These are phyloP conservation scores for Eilema sororculum DNA, from an alignment of 2,888 invertebrate species.

Conservation along the genomic window DNA sequence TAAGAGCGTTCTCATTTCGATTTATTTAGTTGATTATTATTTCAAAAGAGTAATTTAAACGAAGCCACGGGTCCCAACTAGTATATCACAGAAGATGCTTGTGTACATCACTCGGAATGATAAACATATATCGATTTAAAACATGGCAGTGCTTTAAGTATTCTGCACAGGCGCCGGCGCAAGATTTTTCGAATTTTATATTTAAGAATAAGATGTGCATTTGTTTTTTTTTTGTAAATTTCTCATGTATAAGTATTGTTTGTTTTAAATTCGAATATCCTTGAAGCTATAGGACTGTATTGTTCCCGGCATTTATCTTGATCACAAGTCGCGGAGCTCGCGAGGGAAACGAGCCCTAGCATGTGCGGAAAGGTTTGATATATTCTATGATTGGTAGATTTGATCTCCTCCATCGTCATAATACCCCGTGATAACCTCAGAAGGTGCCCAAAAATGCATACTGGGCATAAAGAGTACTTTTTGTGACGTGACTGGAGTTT, in stretches of 20 bases:
- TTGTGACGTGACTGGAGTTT: no score
- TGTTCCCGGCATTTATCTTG: no score
- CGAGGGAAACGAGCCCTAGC: no score
- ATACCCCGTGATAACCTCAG: no score
- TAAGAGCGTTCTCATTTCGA: no score
- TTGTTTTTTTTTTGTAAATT: conserved; percentile 5
- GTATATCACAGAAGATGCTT: background rate
- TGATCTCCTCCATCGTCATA: no score
- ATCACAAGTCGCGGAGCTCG: no score
- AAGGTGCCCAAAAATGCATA: no score
- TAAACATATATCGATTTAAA: conserved; percentile 29
- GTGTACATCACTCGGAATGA: conserved; percentile 24
- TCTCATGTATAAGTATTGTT: background rate
- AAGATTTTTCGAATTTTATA: conserved; percentile 32
- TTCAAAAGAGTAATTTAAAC: background rate
- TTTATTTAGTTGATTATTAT: no score
- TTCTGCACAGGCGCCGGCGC: conserved; percentile 28
- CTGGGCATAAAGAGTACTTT: no score
- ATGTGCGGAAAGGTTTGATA: no score
- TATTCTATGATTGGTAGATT: no score
- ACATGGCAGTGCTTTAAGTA: conserved; percentile 20
- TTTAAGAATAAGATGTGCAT: conserved; percentile 6
- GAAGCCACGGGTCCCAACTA: background rate
- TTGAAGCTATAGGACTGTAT: background rate
- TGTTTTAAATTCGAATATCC: background rate